These are phyloP conservation scores for Himalopsyche anomala DNA, from an alignment of 2,888 invertebrate species.

Conservation along the genomic window DNA sequence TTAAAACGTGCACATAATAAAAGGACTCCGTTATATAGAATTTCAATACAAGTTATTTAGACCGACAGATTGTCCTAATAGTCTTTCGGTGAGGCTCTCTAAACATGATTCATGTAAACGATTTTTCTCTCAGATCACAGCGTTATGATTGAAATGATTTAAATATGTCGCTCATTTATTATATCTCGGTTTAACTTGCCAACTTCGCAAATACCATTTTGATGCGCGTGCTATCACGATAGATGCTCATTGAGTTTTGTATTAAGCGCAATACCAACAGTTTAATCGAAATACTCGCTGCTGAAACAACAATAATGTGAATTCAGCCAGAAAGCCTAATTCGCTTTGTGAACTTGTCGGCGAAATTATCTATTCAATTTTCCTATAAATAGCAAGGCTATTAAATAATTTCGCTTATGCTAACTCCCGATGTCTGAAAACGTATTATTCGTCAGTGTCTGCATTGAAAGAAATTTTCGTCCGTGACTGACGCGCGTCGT, in stretches of 20 bases:
- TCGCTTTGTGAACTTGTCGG: background rate
- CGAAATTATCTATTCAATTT: slow-evolving; percentile 11
- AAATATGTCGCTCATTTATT: background rate
- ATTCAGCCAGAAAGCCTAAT: background rate
- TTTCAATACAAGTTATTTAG: no score
- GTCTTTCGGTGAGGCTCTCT: no score
- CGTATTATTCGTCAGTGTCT: background rate
- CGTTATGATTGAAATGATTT: background rate
- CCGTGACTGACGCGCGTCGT: background rate
- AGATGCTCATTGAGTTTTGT: background rate
- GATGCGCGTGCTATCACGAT: slow-evolving; percentile 24
- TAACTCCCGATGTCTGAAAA: background rate
- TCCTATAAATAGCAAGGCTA: background rate
- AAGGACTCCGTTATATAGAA: no score
- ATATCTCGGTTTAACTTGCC: background rate
- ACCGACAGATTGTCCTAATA: no score
- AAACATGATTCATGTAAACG: no score
- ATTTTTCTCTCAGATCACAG: background rate
- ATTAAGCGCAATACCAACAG: background rate
- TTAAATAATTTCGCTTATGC: background rate
- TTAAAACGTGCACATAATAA: no score
- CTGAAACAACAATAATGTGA: background rate
- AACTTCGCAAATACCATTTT: slow-evolving; percentile 10
- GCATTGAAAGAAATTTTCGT: background rate
- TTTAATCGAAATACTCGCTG: background rate